Base-by-base conservation (phyloP, 2,113 vertebrate genomes). In the Apteryx mantelli region DNA sequence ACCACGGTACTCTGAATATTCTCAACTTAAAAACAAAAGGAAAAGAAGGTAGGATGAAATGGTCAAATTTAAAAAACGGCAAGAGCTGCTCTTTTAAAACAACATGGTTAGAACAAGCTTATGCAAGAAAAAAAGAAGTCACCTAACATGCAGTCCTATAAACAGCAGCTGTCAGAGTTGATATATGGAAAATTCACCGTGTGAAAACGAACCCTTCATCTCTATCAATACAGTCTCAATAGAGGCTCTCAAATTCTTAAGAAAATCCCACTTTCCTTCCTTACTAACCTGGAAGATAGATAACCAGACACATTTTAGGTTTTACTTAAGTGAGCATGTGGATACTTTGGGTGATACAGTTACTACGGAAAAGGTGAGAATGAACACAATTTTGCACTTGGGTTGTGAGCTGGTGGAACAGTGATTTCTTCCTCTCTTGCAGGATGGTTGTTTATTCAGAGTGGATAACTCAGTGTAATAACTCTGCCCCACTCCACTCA, bases 1-100 rank as follows among this genome's bases (percentile, higher is more conserved):
- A 99, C 98, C 6, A 97, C 84, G 20, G 98, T 98, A 1, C 98
- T 93, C 28, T 97, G 93, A 42, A 98, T 97, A 22, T 98, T 98
- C 63, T 98, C 98, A 66, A 98, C 99, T 99, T 61, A 3, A 81
- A 97, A 95, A 55, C 36, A 96, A 50, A 88, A 63, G 17, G 19
- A 69, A 83, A 88, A 32, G 55, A 40, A 42, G 82, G 65, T 0
- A 36, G 42, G 34, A 64, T 3, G 22, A 85, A 94, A 7, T 4
- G 18, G 11, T 44, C 2, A 28, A 25, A 68, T 24, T 60, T 53
- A 42, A 26, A 66, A 63, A 89, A 89, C 1, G 82, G 42, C 12
- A 50, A 79, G 11, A 82, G 21, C 1, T 21, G 21, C 14, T 79
- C 55, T 44, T 44, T n/a, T 68, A 32, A 91, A 95, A 30, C 6